phyloP scores from a whole-genome alignment of 2,113 vertebrate species.

The Seriola aureovittata region DNA sequence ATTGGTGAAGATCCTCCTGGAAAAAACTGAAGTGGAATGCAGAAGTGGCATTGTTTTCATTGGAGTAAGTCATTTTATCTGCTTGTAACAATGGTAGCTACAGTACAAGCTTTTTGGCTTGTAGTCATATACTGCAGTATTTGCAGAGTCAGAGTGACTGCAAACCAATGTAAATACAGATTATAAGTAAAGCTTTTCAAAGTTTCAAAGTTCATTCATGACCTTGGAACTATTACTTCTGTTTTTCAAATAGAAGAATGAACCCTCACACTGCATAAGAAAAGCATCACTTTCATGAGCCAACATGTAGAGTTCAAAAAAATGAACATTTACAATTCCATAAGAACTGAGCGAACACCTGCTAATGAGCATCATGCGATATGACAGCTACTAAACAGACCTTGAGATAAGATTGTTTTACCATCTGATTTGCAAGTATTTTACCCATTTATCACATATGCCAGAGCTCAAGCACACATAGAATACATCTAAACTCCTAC shows the following conservation, averaged over 20 bases:
- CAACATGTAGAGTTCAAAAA: neutral
- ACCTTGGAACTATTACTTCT: neutral
- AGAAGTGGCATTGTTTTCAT: neutral
- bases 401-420: too few species aligned
- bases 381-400: neutral
- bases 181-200: neutral
- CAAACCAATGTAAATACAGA: neutral
- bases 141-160: neutral
- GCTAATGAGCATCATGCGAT: neutral
- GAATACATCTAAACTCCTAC: neutral
- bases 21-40: neutral
- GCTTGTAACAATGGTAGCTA: neutral
- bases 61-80: neutral
- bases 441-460: neutral
- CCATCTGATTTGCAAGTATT: neutral
- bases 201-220: neutral
- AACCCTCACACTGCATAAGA: neutral
- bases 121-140: neutral
- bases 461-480: neutral
- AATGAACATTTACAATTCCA: neutral
- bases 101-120: neutral
- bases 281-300: neutral
- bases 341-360: neutral
- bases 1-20: neutral
- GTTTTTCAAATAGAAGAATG: neutral